These are phyloP conservation scores for Steatocranus sp. DNA, from an alignment of 2,797 vertebrate species.

Conservation along the genomic window DNA sequence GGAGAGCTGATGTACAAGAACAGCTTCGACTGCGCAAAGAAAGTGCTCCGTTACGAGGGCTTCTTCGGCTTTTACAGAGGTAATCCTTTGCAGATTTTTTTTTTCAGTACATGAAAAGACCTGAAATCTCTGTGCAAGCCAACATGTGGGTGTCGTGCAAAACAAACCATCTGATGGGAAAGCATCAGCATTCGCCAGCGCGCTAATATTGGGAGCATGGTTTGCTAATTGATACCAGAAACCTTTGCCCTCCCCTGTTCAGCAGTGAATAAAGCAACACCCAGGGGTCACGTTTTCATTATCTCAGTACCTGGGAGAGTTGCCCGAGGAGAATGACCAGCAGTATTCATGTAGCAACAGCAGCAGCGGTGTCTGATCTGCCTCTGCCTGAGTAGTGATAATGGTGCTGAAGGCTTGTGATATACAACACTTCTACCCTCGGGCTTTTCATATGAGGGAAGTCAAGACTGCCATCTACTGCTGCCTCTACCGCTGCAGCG, in stretches of 20 bases:
- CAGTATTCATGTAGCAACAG: conserved; percentile 33
- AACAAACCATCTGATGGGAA: conserved; percentile 29
- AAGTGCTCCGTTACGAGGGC: conserved; percentile 91
- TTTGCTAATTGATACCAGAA: conserved; percentile 71
- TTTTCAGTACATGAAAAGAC: not conserved
- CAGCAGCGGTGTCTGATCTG: conserved; percentile 36
- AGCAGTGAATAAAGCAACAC: conserved; percentile 54
- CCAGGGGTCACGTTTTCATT: conserved; percentile 62
- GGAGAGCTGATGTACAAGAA: conserved; percentile 96
- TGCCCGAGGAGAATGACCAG: conserved; percentile 50
- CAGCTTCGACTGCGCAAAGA: conserved; percentile 97
- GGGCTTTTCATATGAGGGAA: conserved; percentile 64
- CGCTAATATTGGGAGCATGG: conserved; percentile 54
- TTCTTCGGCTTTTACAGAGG: conserved; percentile 95
- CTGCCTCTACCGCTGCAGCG: conserved; percentile 71
- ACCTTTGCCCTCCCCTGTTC: conserved; percentile 57
- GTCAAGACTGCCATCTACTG: conserved; percentile 97
- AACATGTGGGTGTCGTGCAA: conserved; percentile 16
- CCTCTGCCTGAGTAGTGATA: conserved; percentile 35
- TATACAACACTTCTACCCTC: conserved; percentile 52
- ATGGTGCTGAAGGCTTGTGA: conserved; percentile 60
- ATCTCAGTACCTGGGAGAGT: conserved; percentile 52
- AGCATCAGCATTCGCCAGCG: conserved; percentile 28
- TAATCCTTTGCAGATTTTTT: conserved; percentile 43
- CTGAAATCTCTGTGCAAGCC: not conserved